Evolutionary conservation across 2,888 invertebrate genomes (phyloP).

Genomic region (Nemapogon koenigi): DNA sequence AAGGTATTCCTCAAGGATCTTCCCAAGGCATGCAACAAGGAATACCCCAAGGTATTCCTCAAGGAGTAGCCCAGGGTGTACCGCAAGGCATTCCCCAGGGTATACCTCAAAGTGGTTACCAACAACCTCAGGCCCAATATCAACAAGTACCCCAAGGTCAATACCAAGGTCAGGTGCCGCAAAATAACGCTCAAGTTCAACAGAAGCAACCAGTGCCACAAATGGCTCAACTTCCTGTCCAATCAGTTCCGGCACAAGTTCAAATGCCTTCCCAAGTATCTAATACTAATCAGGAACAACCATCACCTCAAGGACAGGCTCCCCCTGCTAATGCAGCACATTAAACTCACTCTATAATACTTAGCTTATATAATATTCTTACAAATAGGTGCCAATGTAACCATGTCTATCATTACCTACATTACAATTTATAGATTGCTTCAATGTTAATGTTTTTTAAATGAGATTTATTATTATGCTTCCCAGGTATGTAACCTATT

Average conservation of each 20-base stretch:
- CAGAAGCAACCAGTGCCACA: constrained; percentile 14
- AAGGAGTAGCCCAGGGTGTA: constrained; percentile 28
- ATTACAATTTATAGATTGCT: no score
- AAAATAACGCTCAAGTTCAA: background rate
- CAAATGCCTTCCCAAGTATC: constrained; percentile 11
- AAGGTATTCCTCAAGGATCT: no score
- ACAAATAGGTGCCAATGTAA: no score
- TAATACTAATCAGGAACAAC: constrained; percentile 4
- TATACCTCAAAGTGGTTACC: constrained; percentile 17
- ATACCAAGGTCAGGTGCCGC: constrained; percentile 20
- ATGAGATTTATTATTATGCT: no score
- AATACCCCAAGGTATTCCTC: constrained; percentile 13
- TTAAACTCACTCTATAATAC: no score
- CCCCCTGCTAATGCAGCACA: constrained; percentile 8
- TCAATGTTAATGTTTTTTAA: no score
- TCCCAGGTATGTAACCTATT: no score
- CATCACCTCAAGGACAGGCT: constrained; percentile 13
- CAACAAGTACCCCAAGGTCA: constrained; percentile 18
- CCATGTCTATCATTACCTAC: no score
- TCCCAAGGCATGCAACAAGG: no score
- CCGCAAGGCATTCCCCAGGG: constrained; percentile 17
- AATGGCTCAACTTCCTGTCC: constrained; percentile 17
- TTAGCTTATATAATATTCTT: no score
- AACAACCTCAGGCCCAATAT: constrained; percentile 22
- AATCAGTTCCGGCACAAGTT: constrained; percentile 14